Conservation (phyloP, 1,140 invertebrate genomes). For the Pseudobourletiella spinata region DNA sequence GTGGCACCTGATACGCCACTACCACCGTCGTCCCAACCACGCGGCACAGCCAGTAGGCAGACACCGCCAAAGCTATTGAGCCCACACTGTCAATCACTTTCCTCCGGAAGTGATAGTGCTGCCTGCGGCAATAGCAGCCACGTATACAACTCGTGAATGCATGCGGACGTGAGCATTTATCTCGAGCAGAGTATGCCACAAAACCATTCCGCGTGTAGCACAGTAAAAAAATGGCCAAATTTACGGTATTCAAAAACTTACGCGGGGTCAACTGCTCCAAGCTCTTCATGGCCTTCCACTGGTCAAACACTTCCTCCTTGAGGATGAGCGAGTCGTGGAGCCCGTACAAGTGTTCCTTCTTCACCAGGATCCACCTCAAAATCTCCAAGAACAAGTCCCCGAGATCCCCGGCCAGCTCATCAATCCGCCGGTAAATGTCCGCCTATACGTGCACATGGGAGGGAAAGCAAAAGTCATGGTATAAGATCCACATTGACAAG, state of each 20-base stretch:
- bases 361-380: not conserved
- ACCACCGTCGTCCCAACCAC: no score
- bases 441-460: no score
- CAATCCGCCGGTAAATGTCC: conserved; percentile 61
- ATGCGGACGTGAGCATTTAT: not conserved
- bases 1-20: no score
- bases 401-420: conserved; percentile 45
- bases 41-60: no score
- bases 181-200: not conserved
- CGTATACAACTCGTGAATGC: not conserved
- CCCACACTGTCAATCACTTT: no score
- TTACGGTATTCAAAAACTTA: conserved; percentile 1
- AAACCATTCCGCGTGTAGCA: not conserved
- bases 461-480: no score
- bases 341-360: not conserved
- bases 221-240: not conserved
- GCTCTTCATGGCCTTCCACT: not conserved
- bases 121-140: no score
- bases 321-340: not conserved
- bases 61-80: no score
- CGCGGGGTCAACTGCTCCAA: not conserved
- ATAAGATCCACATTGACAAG: no score
- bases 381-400: conserved; percentile 28
- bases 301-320: not conserved
- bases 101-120: no score